Percentiles rank a stretch among this genome's conserved stretches.
These are phyloP conservation scores for Holocentrus rufus DNA, from an alignment of 2,797 vertebrate genomes.

Conservation along the genomic window DNA sequence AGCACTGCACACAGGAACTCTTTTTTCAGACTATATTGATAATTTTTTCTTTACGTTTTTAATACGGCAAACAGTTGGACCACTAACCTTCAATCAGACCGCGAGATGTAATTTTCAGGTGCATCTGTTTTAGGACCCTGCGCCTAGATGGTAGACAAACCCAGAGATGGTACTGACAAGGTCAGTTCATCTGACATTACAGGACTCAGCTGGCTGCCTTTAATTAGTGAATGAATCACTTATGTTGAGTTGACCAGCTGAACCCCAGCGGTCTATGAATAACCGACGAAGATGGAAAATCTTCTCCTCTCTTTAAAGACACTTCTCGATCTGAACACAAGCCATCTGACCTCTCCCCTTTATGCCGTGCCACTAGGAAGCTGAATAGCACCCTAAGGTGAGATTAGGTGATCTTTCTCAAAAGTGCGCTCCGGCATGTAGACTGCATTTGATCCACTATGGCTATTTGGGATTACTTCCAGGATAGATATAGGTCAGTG, in stretches of 20 bases:
- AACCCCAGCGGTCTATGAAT: neutral
- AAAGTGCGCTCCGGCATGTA: neutral
- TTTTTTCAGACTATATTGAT: too few species aligned
- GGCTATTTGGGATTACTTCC: neutral
- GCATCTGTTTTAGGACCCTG: too few species aligned
- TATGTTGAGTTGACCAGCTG: neutral
- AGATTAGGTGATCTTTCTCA: neutral
- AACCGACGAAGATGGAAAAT: neutral
- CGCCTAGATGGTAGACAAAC: too few species aligned
- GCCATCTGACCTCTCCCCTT: neutral
- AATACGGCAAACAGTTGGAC: too few species aligned
- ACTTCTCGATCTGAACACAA: neutral
- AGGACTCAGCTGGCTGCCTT: too few species aligned
- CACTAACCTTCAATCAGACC: too few species aligned
- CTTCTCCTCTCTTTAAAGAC: neutral
- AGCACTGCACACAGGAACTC: too few species aligned
- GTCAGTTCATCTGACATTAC: too few species aligned
- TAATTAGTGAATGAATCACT: too few species aligned
- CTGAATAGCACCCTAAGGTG: neutral
- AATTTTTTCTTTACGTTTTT: too few species aligned
- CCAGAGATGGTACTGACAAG: too few species aligned
- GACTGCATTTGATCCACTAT: neutral
- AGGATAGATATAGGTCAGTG: slow-evolving; percentile 36
- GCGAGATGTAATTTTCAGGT: too few species aligned
- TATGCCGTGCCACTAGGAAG: neutral